Conservation (phyloP, 2,888 invertebrate genomes). For the Amphipyra berbera region DNA sequence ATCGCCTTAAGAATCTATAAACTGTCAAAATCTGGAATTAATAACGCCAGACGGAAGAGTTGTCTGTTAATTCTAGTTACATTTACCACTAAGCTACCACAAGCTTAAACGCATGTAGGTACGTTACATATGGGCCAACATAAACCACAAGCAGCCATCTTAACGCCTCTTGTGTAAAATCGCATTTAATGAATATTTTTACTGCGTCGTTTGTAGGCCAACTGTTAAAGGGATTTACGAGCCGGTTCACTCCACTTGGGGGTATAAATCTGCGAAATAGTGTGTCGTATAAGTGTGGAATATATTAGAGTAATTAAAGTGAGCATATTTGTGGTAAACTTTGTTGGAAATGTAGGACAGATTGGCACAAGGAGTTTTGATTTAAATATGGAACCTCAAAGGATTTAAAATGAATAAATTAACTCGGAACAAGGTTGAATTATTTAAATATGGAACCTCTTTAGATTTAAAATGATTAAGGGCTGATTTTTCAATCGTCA, state of each 20-base stretch:
- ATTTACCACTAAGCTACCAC: conserved; percentile 1
- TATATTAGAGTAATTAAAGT: conserved; percentile 46
- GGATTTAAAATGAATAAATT: too few species aligned
- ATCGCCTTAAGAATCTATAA: too few species aligned
- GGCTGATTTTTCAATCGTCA: too few species aligned
- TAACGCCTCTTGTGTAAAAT: conserved; percentile 37
- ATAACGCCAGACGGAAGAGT: too few species aligned
- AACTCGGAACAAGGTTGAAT: conserved; percentile 7
- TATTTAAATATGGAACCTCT: too few species aligned
- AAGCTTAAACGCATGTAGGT: background rate
- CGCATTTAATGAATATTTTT: conserved; percentile 55
- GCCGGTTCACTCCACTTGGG: conserved; percentile 35
- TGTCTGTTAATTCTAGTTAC: background rate
- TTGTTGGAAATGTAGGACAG: conserved; percentile 14
- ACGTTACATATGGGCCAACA: conserved; percentile 1
- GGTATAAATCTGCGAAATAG: conserved; percentile 45
- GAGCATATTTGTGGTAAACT: conserved; percentile 22
- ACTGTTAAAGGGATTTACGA: conserved; percentile 54
- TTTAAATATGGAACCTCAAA: conserved; percentile 1
- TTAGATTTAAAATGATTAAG: too few species aligned
- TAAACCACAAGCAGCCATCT: conserved; percentile 10
- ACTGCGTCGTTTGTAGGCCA: conserved; percentile 46
- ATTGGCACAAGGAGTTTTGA: conserved; percentile 24
- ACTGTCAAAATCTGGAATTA: too few species aligned
- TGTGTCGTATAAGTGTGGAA: conserved; percentile 23